A percentile compares a stretch with the other conserved stretches of the same genome.
phyloP scores from a whole-genome alignment of 2,888 invertebrate genomes.

The Congeria kusceri region DNA sequence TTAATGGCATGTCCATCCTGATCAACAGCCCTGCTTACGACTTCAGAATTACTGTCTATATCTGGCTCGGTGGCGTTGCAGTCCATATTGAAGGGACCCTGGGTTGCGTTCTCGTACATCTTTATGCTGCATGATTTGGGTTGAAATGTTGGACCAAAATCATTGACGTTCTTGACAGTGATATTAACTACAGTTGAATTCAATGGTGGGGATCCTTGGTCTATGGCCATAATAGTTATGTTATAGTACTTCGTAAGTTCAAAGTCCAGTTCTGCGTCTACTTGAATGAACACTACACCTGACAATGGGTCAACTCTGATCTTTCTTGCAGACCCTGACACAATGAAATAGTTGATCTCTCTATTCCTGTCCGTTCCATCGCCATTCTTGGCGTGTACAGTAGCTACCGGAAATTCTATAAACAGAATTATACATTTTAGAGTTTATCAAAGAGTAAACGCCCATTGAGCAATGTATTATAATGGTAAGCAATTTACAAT shows the following conservation, averaged over 20 bases:
- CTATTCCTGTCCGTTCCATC: slow-evolving; percentile 50
- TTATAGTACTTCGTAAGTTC: slow-evolving; percentile 53
- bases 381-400: slow-evolving; percentile 32
- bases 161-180: slow-evolving; percentile 74
- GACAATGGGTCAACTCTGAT: slow-evolving; percentile 31
- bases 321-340: slow-evolving; percentile 31
- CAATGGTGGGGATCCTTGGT: slow-evolving; percentile 64
- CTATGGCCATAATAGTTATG: slow-evolving; percentile 70
- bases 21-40: neutral
- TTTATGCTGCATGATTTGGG: neutral
- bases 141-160: slow-evolving; percentile 68
- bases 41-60: slow-evolving; percentile 8
- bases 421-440: no score
- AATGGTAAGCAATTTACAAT: no score
- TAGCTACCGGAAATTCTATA: neutral
- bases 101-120: slow-evolving; percentile 9
- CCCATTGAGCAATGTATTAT: no score
- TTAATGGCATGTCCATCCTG: slow-evolving; percentile 20
- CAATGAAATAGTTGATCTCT: slow-evolving; percentile 41
- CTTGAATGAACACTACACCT: slow-evolving; percentile 37
- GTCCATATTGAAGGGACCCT: neutral
- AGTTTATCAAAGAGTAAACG: no score
- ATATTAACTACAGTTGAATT: slow-evolving; percentile 72
- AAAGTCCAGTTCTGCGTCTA: slow-evolving; percentile 40
- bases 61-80: slow-evolving; percentile 27